A percentile compares a stretch with the other conserved stretches of the same genome.
Evolutionary conservation across 2,113 vertebrate genomes (phyloP).

Genomic region (Parus major): DNA sequence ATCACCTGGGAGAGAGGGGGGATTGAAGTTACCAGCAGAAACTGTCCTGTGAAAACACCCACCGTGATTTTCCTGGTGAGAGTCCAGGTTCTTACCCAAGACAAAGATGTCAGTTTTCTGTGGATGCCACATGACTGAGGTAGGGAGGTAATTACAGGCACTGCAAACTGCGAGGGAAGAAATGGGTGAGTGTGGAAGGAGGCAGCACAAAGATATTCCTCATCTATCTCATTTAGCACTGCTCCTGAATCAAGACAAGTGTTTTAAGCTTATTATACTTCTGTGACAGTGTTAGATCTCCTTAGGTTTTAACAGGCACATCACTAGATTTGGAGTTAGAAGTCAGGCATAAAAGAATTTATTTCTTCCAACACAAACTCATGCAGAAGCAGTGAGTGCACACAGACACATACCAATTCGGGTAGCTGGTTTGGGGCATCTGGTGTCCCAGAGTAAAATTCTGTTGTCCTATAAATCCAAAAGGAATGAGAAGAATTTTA

Average conservation of each 20-base stretch:
- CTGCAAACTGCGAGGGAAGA: slow-evolving; percentile 70
- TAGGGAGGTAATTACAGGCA: slow-evolving; percentile 80
- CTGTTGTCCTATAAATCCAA: slow-evolving; percentile 82
- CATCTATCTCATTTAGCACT: neutral
- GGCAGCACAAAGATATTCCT: neutral
- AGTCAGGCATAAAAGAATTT: neutral
- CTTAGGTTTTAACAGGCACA: neutral
- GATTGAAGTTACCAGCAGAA: neutral
- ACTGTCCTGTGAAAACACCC: neutral
- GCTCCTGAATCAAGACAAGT: neutral
- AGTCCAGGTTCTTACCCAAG: slow-evolving; percentile 79
- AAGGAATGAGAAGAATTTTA: neutral
- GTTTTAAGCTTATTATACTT: neutral
- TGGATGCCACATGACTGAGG: slow-evolving; percentile 89
- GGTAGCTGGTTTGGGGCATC: slow-evolving; percentile 91
- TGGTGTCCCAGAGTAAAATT: slow-evolving; percentile 92
- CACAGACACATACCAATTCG: slow-evolving; percentile 80
- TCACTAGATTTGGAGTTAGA: neutral
- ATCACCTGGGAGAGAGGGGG: slow-evolving; percentile 76
- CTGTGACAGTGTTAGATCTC: neutral
- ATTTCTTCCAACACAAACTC: neutral
- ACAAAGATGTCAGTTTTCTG: slow-evolving; percentile 85
- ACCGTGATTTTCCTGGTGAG: neutral
- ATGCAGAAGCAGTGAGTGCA: neutral
- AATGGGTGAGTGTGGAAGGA: neutral